phyloP scores from a whole-genome alignment of 2,113 vertebrate genomes.

The Rutilus rutilus region DNA sequence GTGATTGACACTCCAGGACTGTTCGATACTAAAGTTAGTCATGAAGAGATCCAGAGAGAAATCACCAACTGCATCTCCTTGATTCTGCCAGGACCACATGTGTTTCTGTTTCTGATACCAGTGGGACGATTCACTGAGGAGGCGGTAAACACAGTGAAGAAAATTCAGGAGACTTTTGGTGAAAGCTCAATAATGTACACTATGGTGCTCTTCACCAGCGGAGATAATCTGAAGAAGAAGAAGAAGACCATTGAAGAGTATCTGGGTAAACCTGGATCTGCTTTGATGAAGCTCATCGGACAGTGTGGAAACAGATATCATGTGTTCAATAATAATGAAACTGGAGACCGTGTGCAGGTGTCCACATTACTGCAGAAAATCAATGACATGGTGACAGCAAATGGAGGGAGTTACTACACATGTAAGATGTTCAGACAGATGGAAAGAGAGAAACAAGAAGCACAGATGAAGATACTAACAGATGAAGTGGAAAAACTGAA shows the following conservation, averaged over 20 bases:
- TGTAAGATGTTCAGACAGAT: slow-evolving; percentile 49
- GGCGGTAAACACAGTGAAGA: accelerated
- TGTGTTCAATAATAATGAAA: slow-evolving; percentile 62
- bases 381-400: slow-evolving; percentile 45
- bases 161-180: background rate
- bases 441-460: no score
- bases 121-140: background rate
- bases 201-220: background rate
- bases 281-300: slow-evolving; percentile 31
- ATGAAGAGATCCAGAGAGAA: background rate
- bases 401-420: slow-evolving; percentile 54
- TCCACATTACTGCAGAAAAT: slow-evolving; percentile 61
- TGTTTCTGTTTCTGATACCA: background rate
- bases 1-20: background rate
- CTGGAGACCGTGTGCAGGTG: slow-evolving; percentile 50
- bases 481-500: background rate
- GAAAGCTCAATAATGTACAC: background rate
- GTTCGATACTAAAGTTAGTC: background rate
- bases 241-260: slow-evolving; percentile 49
- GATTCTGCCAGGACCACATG: background rate
- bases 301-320: slow-evolving; percentile 36
- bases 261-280: slow-evolving; percentile 36
- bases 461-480: no score
- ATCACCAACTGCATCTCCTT: background rate
- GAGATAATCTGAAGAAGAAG: background rate